A percentile compares a stretch with the other conserved stretches of the same genome.
These are phyloP conservation scores for Mixornis gularis DNA, from an alignment of 2,113 vertebrate species.

Conservation along the genomic window DNA sequence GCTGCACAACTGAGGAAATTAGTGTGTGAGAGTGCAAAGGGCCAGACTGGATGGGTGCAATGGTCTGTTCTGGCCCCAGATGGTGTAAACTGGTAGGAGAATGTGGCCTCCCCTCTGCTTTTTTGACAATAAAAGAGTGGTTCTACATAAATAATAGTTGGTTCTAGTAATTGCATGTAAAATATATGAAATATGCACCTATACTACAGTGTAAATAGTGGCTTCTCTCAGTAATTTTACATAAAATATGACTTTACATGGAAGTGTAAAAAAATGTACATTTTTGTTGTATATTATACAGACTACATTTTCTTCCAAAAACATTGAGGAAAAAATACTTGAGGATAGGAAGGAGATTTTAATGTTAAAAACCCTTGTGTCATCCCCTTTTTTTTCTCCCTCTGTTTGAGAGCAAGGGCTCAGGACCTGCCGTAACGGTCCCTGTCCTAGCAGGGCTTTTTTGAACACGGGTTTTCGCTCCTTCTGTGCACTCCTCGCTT, in stretches of 20 bases:
- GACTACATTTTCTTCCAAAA: not conserved
- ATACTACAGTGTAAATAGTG: not conserved
- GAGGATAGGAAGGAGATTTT: not conserved
- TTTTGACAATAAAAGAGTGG: not conserved
- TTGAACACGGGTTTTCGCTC: not conserved
- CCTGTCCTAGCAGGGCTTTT: not conserved
- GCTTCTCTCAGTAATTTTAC: not conserved
- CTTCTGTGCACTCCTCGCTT: slow-evolving; percentile 26
- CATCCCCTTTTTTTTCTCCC: not conserved
- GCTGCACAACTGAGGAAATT: not conserved
- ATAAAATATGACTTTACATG: not conserved
- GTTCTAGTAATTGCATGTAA: not conserved
- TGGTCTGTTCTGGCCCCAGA: not conserved
- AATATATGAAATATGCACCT: not conserved
- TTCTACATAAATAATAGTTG: not conserved
- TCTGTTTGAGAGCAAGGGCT: not conserved
- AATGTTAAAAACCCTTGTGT: accelerated
- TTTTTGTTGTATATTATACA: not conserved
- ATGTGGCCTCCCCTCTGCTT: not conserved
- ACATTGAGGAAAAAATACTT: not conserved
- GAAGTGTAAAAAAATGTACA: not conserved
- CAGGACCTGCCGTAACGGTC: slow-evolving; percentile 9
- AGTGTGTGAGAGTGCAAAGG: not conserved
- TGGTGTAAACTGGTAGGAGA: not conserved
- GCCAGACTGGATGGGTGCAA: not conserved